Base-by-base conservation (phyloP, 2,888 invertebrate genomes). In the Lagria hirta region DNA sequence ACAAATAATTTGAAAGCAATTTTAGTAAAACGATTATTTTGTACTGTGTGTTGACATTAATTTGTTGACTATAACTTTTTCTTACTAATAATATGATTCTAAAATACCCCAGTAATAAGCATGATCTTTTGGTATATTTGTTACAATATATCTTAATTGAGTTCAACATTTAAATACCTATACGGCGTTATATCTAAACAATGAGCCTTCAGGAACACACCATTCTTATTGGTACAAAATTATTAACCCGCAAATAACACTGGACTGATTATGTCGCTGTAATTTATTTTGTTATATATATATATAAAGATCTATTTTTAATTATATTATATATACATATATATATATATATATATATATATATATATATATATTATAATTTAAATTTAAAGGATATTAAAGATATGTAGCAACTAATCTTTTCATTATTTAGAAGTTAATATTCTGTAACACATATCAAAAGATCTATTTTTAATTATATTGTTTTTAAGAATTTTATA, bases 1-100 rank as follows among this genome's bases (percentile, higher is more conserved):
- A n/a, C n/a, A 52, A 41, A 41, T 43, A 55, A 60, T 54, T 61
- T 57, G 47, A 49, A 57, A 60, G 56, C 57, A 57, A 60, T 58
- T 57, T 57, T 41, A 40, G 47, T 45, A 52, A 35, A 51, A 50
- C 35, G n/a, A n/a, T n/a, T n/a, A n/a, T 57, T 57, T 60, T 60
- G 49, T 61, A 60, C 53, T 47, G 50, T 58, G 43, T 55, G 48
- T 55, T 51, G 38, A 54, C 47, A 42, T 50, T n/a, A n/a, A n/a
- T n/a, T 46, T 27, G 43, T 34, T 43, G 29, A 49, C 36, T 26
- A 35, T 16, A 27, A 14, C 22, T 34, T 36, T 43, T 43, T 26
- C 37, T 26, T 37, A 29, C 22, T 24, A 36, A 30, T 36, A 36
- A 43, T 22, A 34, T 36, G 29, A 24, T 36, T 43, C 43, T 28